A percentile compares a stretch with the other conserved stretches of the same genome.
Evolutionary conservation across 2,888 invertebrate species (phyloP).

Genomic region (Seira ritae): DNA sequence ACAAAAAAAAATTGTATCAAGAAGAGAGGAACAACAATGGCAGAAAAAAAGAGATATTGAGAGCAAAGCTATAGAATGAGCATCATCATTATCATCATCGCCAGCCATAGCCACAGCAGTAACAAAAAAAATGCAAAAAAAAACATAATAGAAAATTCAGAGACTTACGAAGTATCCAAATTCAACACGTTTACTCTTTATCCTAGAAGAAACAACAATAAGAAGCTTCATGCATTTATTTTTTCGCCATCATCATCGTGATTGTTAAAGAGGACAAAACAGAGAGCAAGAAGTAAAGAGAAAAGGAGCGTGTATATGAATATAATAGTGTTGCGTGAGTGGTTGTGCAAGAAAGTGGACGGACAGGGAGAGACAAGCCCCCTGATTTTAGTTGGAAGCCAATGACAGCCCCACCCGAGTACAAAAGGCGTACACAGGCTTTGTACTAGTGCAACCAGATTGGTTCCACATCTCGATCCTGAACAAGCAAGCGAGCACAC

Average conservation of each 20-base stretch:
- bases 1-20: slow-evolving; percentile 39
- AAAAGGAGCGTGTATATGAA: slow-evolving; percentile 29
- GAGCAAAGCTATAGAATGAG: slow-evolving; percentile 49
- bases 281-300: slow-evolving; percentile 37
- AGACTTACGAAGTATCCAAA: too few relatives aligned
- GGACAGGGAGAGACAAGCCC: slow-evolving; percentile 64
- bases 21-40: slow-evolving; percentile 30
- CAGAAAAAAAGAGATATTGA: slow-evolving; percentile 2
- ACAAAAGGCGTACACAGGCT: slow-evolving; percentile 68
- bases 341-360: slow-evolving; percentile 63
- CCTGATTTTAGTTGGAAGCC: slow-evolving; percentile 68
- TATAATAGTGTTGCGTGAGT: slow-evolving; percentile 64
- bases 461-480: slow-evolving; percentile 68
- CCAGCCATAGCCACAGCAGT: too few relatives aligned
- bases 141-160: too few relatives aligned
- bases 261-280: slow-evolving; percentile 34
- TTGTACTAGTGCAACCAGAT: slow-evolving; percentile 70
- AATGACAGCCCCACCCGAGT: slow-evolving; percentile 68
- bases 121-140: too few relatives aligned
- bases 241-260: background rate
- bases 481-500: slow-evolving; percentile 43
- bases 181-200: background rate
- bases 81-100: slow-evolving; percentile 26
- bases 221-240: background rate
- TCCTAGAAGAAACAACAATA: background rate